Conservation (phyloP, 2,113 vertebrate genomes). For the Rhegmatorhina hoffmannsi region DNA sequence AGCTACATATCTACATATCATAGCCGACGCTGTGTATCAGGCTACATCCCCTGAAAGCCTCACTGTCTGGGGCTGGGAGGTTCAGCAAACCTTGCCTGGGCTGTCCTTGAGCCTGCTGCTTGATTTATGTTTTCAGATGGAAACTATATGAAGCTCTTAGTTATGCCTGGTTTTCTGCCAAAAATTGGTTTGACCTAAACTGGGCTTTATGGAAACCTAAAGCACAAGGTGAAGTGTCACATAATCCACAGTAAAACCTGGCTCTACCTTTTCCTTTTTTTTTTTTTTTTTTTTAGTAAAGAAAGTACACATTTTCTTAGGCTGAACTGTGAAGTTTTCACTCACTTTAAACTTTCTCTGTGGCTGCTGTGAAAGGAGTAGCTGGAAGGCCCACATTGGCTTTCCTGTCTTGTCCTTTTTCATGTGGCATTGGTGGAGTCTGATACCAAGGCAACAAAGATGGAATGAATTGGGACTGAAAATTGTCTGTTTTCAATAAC, state of each 20-base stretch:
- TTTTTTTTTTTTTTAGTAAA: neutral
- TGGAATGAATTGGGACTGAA: neutral
- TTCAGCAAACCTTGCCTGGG: conserved; percentile 41
- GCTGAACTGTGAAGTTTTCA: neutral
- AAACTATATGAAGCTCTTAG: conserved; percentile 65
- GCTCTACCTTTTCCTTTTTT: neutral
- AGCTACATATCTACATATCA: conserved; percentile 50
- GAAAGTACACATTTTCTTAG: neutral
- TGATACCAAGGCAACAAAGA: conserved; percentile 10
- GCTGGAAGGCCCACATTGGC: neutral
- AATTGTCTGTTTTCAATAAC: neutral
- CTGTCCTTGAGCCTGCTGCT: conserved; percentile 48
- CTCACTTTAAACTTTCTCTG: neutral
- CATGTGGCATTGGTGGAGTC: neutral
- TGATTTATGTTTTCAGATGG: conserved; percentile 67
- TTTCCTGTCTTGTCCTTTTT: neutral
- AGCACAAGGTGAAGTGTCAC: conserved; percentile 48
- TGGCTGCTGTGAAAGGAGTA: neutral
- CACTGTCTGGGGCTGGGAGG: conserved; percentile 41
- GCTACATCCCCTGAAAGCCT: conserved; percentile 54
- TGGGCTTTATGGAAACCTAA: conserved; percentile 42
- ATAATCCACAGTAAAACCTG: conserved; percentile 1
- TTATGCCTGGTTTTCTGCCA: conserved; percentile 64
- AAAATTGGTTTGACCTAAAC: conserved; percentile 53
- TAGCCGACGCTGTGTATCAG: conserved; percentile 24